Evolutionary conservation across 2,888 invertebrate species (phyloP).

Genomic region (Cylindroiulus punctatus): DNA sequence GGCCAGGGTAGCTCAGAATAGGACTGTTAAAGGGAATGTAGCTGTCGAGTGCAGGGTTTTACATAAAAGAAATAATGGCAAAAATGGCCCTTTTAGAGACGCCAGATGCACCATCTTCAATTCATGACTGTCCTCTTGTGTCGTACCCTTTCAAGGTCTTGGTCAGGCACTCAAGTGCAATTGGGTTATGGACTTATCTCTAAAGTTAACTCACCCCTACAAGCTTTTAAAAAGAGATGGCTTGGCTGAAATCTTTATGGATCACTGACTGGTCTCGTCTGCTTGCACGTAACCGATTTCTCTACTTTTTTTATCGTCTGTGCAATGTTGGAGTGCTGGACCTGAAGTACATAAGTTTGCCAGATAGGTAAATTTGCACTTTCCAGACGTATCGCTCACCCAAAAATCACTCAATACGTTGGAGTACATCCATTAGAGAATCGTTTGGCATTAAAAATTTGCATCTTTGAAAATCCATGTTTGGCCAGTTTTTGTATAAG

Average conservation of each 20-base stretch:
- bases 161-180: conserved; percentile 22
- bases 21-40: conserved; percentile 11
- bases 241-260: neutral
- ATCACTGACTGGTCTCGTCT: neutral
- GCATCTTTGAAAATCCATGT: too few relatives aligned
- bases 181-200: conserved; percentile 10
- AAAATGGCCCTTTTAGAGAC: neutral
- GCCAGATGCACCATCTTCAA: conserved; percentile 3
- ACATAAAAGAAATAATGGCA: neutral
- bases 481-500: too few relatives aligned
- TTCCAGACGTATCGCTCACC: neutral
- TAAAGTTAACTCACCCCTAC: conserved; percentile 13
- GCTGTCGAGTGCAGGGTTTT: neutral
- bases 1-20: conserved; percentile 7
- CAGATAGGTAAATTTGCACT: neutral
- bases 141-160: conserved; percentile 24
- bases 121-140: conserved; percentile 17
- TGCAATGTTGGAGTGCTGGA: neutral
- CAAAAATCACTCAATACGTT: neutral
- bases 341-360: neutral
- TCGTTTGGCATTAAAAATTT: too few relatives aligned
- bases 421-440: too few relatives aligned
- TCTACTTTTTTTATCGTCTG: neutral
- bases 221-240: neutral
- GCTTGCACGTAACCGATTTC: conserved; percentile 3